phyloP scores from a whole-genome alignment of 2,113 vertebrate species.

The Mobula hypostoma region DNA sequence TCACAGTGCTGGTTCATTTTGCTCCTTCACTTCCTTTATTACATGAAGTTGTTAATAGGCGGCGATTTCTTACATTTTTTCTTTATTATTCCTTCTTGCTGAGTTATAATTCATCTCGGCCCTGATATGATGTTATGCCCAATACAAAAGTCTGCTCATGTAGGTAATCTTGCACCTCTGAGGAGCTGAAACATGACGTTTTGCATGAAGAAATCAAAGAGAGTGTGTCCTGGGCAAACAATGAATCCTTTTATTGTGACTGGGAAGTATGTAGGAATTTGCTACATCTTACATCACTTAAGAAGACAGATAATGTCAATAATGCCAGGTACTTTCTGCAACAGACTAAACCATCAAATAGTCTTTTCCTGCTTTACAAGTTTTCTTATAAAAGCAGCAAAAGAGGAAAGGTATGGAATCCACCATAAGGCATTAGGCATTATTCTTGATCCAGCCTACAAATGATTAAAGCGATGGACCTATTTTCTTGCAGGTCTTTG shows the following conservation, averaged over 20 bases:
- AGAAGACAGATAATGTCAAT: slow-evolving; percentile 12
- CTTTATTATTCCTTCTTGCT: background rate
- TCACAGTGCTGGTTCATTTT: background rate
- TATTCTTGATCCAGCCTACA: background rate
- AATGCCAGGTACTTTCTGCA: background rate
- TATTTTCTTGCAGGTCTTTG: background rate
- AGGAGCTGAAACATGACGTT: slow-evolving; percentile 21
- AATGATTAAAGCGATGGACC: slow-evolving; percentile 3
- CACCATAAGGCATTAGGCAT: background rate
- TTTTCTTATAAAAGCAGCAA: background rate
- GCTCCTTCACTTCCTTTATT: background rate
- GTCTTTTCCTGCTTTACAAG: background rate
- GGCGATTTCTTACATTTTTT: background rate
- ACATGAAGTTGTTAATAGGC: background rate
- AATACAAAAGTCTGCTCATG: background rate
- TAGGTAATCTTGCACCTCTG: slow-evolving; percentile 23
- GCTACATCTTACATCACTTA: slow-evolving; percentile 13
- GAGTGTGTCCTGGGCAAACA: background rate
- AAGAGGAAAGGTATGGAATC: background rate
- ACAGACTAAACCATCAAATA: slow-evolving; percentile 17
- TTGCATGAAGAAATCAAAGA: slow-evolving; percentile 4
- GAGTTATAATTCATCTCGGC: background rate
- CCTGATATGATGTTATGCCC: background rate
- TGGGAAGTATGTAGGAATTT: slow-evolving; percentile 2
- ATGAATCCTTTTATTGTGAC: slow-evolving; percentile 23